Conservation (phyloP, 2,888 invertebrate species). For the Halictus ligatus region DNA sequence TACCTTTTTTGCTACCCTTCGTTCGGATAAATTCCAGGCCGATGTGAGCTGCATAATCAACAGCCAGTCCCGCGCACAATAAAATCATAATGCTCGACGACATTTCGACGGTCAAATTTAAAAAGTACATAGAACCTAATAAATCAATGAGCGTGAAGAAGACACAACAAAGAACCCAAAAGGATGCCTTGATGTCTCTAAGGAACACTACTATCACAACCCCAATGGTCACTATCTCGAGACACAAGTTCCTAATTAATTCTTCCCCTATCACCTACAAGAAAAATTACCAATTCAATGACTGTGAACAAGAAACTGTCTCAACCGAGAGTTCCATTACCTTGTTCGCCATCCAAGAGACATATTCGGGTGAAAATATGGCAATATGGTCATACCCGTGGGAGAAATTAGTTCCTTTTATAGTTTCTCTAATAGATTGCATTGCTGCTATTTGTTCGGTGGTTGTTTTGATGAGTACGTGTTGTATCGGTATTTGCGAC, state of each 20-base stretch:
- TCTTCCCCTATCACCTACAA: constrained; percentile 81
- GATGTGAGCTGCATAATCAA: constrained; percentile 86
- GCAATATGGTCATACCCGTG: constrained; percentile 74
- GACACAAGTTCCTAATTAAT: constrained; percentile 82
- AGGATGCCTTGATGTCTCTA: constrained; percentile 82
- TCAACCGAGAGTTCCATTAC: constrained; percentile 55
- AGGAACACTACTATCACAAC: constrained; percentile 83
- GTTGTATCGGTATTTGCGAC: constrained; percentile 81
- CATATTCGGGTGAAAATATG: constrained; percentile 79
- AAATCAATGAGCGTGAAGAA: constrained; percentile 84
- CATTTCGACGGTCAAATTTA: constrained; percentile 85
- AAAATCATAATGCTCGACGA: constrained; percentile 85
- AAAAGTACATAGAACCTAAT: constrained; percentile 85
- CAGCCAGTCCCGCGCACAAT: constrained; percentile 85
- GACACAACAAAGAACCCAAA: constrained; percentile 84
- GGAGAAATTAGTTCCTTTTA: constrained; percentile 76
- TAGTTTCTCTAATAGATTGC: constrained; percentile 77
- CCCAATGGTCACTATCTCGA: constrained; percentile 84
- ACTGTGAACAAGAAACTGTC: neutral
- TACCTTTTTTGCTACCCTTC: constrained; percentile 84
- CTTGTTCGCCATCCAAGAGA: constrained; percentile 82
- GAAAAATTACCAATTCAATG: constrained; percentile 5
- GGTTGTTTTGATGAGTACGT: constrained; percentile 79
- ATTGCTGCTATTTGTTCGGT: constrained; percentile 80
- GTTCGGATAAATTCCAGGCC: constrained; percentile 85